Evolutionary conservation across 2,113 vertebrate genomes (phyloP).

Genomic region (Elanoides forficatus): DNA sequence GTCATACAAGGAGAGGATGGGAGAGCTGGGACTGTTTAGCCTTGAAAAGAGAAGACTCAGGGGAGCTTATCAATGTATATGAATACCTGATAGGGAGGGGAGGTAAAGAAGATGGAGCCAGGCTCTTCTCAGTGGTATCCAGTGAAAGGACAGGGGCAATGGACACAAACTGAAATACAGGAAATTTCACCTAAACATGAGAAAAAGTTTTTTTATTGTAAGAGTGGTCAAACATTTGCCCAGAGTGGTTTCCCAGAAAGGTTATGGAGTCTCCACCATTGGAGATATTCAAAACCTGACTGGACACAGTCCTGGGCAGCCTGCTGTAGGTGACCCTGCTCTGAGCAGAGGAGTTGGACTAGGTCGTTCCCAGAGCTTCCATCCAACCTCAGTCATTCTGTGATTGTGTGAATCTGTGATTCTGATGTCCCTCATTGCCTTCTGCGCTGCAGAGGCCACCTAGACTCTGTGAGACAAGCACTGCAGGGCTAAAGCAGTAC

Average conservation of each 20-base stretch:
- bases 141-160: neutral
- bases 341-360: neutral
- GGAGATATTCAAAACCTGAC: neutral
- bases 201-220: neutral
- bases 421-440: neutral
- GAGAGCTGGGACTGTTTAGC: neutral
- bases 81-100: neutral
- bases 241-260: neutral
- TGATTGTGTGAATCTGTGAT: neutral
- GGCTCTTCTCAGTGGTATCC: neutral
- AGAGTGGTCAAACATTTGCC: neutral
- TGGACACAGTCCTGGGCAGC: neutral
- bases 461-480: accelerated
- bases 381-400: neutral
- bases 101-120: neutral
- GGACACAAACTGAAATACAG: neutral
- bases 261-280: neutral
- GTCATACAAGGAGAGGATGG: neutral
- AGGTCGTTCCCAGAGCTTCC: neutral
- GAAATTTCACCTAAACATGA: neutral
- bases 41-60: neutral
- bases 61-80: neutral
- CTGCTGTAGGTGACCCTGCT: neutral
- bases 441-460: neutral
- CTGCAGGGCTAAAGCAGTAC: neutral